Conservation (phyloP, 2,888 invertebrate genomes). For the Saturnia japonica region DNA sequence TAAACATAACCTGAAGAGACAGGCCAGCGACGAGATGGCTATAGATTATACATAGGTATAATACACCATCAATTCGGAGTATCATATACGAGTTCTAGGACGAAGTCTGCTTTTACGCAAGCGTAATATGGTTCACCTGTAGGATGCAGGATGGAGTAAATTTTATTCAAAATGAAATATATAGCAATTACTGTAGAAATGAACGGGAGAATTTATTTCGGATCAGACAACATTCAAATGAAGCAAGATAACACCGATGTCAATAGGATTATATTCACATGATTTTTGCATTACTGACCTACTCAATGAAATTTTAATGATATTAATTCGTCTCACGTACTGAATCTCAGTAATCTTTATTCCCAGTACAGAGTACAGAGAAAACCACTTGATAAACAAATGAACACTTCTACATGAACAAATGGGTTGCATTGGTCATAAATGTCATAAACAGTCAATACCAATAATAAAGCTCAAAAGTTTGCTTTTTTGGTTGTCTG, state of each 20-base stretch:
- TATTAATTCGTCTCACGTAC: no score
- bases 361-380: not conserved
- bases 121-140: not conserved
- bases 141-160: not conserved
- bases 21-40: no score
- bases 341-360: not conserved
- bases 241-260: not conserved
- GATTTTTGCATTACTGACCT: not conserved
- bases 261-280: not conserved
- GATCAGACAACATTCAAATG: not conserved
- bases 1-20: no score
- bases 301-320: no score
- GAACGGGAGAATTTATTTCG: not conserved
- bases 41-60: no score
- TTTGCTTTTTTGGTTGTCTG: no score
- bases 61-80: not conserved
- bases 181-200: not conserved
- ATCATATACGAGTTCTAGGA: not conserved
- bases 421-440: not conserved
- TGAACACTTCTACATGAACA: no score
- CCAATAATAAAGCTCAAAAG: no score
- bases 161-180: not conserved
- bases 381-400: not conserved
- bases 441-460: no score
- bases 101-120: not conserved